Evolutionary conservation across 2,888 invertebrate genomes (phyloP).

Genomic region (Drosophila nigricruria): DNA sequence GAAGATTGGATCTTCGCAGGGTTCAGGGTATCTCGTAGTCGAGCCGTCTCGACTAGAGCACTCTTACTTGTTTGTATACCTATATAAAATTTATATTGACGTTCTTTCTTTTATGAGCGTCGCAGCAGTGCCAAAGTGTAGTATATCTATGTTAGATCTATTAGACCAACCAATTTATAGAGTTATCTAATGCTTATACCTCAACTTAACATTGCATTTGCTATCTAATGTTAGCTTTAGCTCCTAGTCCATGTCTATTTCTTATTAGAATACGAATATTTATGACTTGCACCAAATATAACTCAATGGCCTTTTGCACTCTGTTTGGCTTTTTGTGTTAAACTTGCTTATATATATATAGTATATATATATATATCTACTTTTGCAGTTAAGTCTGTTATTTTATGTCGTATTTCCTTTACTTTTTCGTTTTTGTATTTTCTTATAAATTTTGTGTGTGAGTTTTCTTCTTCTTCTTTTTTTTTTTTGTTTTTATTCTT

Average conservation of each 20-base stretch:
- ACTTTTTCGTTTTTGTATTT: conserved; percentile 14
- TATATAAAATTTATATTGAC: too few species aligned
- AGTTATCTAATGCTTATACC: background rate
- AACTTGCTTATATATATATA: conserved; percentile 31
- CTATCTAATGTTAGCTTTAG: background rate
- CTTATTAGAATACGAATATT: conserved; percentile 29
- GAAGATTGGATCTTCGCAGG: too few species aligned
- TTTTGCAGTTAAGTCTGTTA: conserved; percentile 48
- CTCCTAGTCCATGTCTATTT: conserved; percentile 1
- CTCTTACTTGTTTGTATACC: too few species aligned
- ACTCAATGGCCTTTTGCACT: conserved; percentile 34
- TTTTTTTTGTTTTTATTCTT: conserved; percentile 46
- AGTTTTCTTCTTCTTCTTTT: conserved; percentile 21
- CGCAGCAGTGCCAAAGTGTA: too few species aligned
- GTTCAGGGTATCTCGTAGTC: too few species aligned
- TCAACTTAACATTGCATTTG: background rate
- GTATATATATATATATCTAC: background rate
- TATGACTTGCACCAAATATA: conserved; percentile 8
- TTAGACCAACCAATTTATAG: background rate
- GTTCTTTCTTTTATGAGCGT: too few species aligned
- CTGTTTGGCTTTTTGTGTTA: conserved; percentile 17
- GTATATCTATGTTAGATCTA: too few species aligned
- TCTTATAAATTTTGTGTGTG: conserved; percentile 2
- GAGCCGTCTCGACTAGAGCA: too few species aligned
- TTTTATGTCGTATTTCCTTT: conserved; percentile 25